Base-by-base conservation (phyloP, 2,797 vertebrate species). In the Simalia tracyae region DNA sequence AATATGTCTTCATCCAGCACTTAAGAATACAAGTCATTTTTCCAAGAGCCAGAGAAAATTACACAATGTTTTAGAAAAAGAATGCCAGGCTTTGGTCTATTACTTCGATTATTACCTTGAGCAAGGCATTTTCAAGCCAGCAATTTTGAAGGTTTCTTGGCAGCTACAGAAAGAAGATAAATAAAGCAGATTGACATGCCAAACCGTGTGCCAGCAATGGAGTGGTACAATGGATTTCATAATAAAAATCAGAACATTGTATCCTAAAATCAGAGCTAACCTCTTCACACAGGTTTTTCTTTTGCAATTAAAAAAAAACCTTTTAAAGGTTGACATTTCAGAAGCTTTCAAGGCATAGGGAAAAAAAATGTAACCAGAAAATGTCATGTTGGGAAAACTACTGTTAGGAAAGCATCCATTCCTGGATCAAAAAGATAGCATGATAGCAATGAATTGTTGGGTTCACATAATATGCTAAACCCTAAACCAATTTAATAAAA, bases 31-130 rank as follows among this genome's bases (percentile, higher is more conserved):
- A 57, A 94, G 93, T 11, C 3, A 81, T 56, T 89, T 88, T 91
- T 54, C 46, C 87, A 87, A 86, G 72, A 90, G 66, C 92, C 42
- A 94, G 92, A 59, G 92, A 88, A 94, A 94, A 63, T 85, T 66
- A 89, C 28, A 50, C 31, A 89, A 90, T 68, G 4, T 92, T 72
- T 93, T 64, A 17, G 93, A 72, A 94, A 57, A 57, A 91, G 56
- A 85, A 2, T 54, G 95, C 90, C 42, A 84, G 36, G 14, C n/a
- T 93, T 92, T 93, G 84, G 31, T 91, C 76, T 91, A 0, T 95
- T 94, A 88, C 86, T 94, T 86, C 90, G 72, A 68, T 56, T 89
- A 91, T 89, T 94, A 66, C 36, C 50, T 19, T 2, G 4, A 64
- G 72, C 56, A 76, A 92, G 36, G 85, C 28, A 93, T 84, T 84